Conservation (phyloP, 1,140 invertebrate genomes). For the Battus philenor region DNA sequence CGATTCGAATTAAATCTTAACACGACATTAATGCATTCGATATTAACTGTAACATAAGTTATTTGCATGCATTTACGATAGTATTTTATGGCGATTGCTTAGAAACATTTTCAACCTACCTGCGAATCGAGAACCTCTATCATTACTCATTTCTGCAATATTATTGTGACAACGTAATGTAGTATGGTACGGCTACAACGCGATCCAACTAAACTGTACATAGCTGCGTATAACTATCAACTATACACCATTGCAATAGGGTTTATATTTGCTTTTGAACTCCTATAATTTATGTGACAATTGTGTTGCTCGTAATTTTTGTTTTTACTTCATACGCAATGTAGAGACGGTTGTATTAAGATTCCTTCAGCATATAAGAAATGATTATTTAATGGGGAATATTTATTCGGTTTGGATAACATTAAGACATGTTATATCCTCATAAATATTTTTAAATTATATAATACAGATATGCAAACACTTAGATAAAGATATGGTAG, state of each 20-base stretch:
- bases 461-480: no score
- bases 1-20: no score
- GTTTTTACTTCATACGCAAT: constrained; percentile 7
- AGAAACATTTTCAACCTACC: constrained; percentile 45
- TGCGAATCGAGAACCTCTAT: constrained; percentile 44
- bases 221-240: background rate
- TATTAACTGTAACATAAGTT: constrained; percentile 8
- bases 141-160: constrained; percentile 50
- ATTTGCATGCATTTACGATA: constrained; percentile 24
- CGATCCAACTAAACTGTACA: constrained; percentile 6
- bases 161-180: constrained; percentile 48
- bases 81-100: constrained; percentile 31
- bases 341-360: constrained; percentile 7
- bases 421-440: no score
- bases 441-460: no score
- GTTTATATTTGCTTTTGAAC: background rate
- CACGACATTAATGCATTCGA: no score
- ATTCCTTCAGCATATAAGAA: constrained; percentile 7
- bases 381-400: background rate
- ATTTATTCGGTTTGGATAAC: background rate
- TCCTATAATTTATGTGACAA: constrained; percentile 12
- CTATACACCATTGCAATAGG: background rate
- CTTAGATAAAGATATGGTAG: no score
- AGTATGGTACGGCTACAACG: constrained; percentile 15
- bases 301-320: constrained; percentile 8